phyloP scores from a whole-genome alignment of 1,140 invertebrate genomes.

The Episyrphus balteatus region DNA sequence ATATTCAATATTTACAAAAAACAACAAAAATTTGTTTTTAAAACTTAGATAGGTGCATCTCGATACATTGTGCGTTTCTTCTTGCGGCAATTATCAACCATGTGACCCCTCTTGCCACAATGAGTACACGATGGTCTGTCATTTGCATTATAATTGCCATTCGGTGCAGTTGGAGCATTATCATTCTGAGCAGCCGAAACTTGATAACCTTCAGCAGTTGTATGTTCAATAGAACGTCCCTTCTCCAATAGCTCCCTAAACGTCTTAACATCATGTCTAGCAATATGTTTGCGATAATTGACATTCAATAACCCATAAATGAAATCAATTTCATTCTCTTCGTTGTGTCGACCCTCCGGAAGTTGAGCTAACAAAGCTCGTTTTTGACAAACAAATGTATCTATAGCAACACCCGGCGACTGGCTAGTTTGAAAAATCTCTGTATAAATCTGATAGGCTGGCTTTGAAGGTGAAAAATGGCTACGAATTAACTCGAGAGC shows the following conservation, averaged over 20 bases:
- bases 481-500: slow-evolving; percentile 23
- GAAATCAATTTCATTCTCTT: slow-evolving; percentile 30
- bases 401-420: slow-evolving; percentile 11
- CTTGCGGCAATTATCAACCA: no score
- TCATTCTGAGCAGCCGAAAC: no score
- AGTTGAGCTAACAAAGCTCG: slow-evolving; percentile 29
- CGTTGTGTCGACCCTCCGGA: slow-evolving; percentile 25
- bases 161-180: no score
- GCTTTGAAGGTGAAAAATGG: slow-evolving; percentile 30
- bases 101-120: no score
- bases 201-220: no score
- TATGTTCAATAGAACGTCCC: no score
- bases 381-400: slow-evolving; percentile 27
- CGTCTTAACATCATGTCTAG: slow-evolving; percentile 22
- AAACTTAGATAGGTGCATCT: no score
- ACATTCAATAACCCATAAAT: slow-evolving; percentile 21
- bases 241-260: slow-evolving; percentile 26
- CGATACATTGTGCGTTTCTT: no score
- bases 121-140: no score
- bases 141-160: no score
- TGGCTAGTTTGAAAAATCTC: slow-evolving; percentile 28
- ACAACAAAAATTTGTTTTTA: no score
- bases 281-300: slow-evolving; percentile 23
- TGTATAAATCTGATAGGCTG: slow-evolving; percentile 26
- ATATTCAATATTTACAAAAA: no score